Conservation (phyloP, 2,888 invertebrate species). For the Xanthostigma xanthostigma region DNA sequence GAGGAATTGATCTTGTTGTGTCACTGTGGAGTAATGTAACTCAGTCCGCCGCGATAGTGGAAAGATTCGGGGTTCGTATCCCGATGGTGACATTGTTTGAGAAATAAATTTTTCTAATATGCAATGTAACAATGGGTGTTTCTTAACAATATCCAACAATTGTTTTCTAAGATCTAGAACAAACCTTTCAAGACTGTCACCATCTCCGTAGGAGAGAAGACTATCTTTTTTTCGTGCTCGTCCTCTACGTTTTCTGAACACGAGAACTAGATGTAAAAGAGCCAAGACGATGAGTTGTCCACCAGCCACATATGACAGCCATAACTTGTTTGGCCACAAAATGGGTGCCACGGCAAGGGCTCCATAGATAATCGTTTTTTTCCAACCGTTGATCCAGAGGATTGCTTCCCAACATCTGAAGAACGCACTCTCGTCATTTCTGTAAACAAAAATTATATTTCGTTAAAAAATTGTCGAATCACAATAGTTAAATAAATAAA, state of each 20-base stretch:
- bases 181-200: conserved; percentile 28
- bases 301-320: conserved; percentile 36
- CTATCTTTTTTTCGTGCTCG: conserved; percentile 21
- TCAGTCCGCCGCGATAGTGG: no score
- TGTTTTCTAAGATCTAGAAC: not conserved
- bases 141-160: no score
- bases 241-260: conserved; percentile 21
- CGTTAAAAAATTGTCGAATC: no score
- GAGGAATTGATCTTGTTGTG: no score
- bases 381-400: conserved; percentile 25
- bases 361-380: conserved; percentile 24
- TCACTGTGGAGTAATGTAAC: no score
- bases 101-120: no score
- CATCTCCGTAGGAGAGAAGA: conserved; percentile 19
- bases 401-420: conserved; percentile 24
- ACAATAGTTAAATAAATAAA: no score
- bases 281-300: conserved; percentile 30
- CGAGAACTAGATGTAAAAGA: conserved; percentile 26
- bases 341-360: conserved; percentile 25
- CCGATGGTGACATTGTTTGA: no score
- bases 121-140: no score
- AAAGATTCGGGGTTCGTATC: no score
- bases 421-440: conserved; percentile 6
- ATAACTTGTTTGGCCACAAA: conserved; percentile 29
- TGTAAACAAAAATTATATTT: no score